Percentiles rank a stretch among this genome's conserved stretches.
Conservation (phyloP, 2,888 invertebrate genomes). For the Pachydiplax longipennis region DNA sequence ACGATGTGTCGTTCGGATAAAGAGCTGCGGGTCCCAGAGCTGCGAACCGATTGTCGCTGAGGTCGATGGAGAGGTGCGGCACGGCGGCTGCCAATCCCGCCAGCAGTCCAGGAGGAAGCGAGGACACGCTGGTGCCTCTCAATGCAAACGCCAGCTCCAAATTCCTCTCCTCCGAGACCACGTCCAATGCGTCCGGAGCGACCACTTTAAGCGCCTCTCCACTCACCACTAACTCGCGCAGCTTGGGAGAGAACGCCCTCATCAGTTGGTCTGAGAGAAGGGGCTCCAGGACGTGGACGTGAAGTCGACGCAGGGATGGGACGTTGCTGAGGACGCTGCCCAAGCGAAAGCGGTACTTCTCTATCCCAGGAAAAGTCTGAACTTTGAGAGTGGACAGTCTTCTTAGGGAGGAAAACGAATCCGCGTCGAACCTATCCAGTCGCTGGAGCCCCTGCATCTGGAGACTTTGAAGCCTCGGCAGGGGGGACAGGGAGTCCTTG, state of each 20-base stretch:
- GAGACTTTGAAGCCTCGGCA: constrained; percentile 75
- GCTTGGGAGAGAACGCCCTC: constrained; percentile 78
- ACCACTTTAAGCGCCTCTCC: constrained; percentile 77
- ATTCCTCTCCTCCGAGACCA: constrained; percentile 69
- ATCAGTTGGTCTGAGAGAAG: constrained; percentile 77
- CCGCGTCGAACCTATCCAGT: constrained; percentile 77
- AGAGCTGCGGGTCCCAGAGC: constrained; percentile 83
- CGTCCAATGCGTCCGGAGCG: constrained; percentile 78
- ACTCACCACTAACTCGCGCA: constrained; percentile 81
- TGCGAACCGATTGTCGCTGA: constrained; percentile 81
- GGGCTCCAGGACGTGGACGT: constrained; percentile 78
- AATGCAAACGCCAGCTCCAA: constrained; percentile 81
- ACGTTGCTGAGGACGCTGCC: constrained; percentile 76
- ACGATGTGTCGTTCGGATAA: constrained; percentile 84
- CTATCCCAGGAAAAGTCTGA: constrained; percentile 78
- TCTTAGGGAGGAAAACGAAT: constrained; percentile 74
- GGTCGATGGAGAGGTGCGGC: constrained; percentile 81
- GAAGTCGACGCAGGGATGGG: constrained; percentile 76
- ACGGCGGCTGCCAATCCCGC: constrained; percentile 75
- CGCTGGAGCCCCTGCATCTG: constrained; percentile 77
- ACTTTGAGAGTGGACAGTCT: constrained; percentile 75
- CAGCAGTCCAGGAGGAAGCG: constrained; percentile 81
- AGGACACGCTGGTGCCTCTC: constrained; percentile 77
- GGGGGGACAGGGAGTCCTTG: constrained; percentile 74
- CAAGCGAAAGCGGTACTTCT: constrained; percentile 70